phyloP scores from a whole-genome alignment of 23 tunicate species.

The Ciona savignyi region DNA sequence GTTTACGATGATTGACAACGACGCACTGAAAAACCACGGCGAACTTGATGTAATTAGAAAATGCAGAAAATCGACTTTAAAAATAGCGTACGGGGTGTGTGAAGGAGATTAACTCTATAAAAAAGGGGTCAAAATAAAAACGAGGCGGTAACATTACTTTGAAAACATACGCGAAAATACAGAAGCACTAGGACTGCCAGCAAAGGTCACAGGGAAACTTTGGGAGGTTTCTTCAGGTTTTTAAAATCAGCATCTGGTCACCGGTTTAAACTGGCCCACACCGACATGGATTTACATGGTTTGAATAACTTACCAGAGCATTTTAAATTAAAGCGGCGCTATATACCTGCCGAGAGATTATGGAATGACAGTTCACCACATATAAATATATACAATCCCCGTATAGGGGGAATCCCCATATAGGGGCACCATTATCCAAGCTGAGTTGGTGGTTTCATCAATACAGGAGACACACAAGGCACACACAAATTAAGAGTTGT shows the following conservation, averaged over 20 bases:
- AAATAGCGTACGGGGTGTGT: neutral
- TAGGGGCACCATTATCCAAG: neutral
- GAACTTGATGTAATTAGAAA: neutral
- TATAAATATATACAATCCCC: neutral
- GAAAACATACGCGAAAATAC: neutral
- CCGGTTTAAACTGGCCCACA: no score
- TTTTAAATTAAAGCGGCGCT: neutral
- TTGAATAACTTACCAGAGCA: neutral
- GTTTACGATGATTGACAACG: neutral
- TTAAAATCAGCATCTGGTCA: no score
- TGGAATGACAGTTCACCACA: neutral
- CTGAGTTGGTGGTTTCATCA: neutral
- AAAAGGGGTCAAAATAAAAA: neutral
- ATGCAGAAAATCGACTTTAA: neutral
- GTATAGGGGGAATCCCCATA: neutral
- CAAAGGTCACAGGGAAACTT: no score
- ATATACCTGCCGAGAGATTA: neutral
- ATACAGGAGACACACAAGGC: neutral
- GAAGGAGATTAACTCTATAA: neutral
- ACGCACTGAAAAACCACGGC: neutral
- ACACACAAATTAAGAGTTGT: neutral
- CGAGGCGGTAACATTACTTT: neutral
- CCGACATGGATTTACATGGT: neutral
- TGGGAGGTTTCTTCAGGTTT: no score
- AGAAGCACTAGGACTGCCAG: slow-evolving; percentile 1